Conservation (phyloP, 2,888 invertebrate species). For the Drosophila meridiana region DNA sequence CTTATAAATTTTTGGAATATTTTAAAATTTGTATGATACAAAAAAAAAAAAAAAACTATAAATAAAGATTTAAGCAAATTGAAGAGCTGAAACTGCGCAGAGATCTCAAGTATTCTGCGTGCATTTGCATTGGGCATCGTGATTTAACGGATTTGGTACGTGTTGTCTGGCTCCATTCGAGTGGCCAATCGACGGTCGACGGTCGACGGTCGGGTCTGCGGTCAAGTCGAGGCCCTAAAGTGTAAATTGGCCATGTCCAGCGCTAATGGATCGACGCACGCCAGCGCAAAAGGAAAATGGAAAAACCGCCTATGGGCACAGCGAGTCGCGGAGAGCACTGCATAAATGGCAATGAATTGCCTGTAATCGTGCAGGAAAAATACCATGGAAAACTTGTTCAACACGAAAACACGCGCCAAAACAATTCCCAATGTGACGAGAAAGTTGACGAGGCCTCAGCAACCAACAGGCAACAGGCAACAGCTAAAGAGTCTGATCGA, state of each 20-base stretch:
- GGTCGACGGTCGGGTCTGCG: conserved; percentile 44
- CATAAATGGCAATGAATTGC: conserved; percentile 58
- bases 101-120: background rate
- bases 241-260: conserved; percentile 71
- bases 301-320: conserved; percentile 47
- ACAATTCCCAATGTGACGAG: conserved; percentile 58
- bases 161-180: conserved; percentile 39
- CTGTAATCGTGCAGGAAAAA: conserved; percentile 56
- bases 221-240: conserved; percentile 56
- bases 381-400: conserved; percentile 60
- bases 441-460: conserved; percentile 46
- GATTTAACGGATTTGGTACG: conserved; percentile 48
- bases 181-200: conserved; percentile 40
- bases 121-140: conserved; percentile 14
- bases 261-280: conserved; percentile 62
- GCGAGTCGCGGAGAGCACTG: conserved; percentile 15
- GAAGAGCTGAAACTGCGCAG: background rate
- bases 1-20: too few relatives aligned
- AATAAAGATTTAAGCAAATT: background rate
- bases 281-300: conserved; percentile 54
- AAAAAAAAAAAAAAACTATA: background rate
- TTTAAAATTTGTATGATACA: too few relatives aligned
- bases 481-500: conserved; percentile 14
- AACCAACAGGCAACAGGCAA: conserved; percentile 1
- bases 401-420: conserved; percentile 69